Percentiles rank a stretch among this genome's conserved stretches.
Evolutionary conservation across 2,113 vertebrate species (phyloP).

Genomic region (Scatophagus argus): DNA sequence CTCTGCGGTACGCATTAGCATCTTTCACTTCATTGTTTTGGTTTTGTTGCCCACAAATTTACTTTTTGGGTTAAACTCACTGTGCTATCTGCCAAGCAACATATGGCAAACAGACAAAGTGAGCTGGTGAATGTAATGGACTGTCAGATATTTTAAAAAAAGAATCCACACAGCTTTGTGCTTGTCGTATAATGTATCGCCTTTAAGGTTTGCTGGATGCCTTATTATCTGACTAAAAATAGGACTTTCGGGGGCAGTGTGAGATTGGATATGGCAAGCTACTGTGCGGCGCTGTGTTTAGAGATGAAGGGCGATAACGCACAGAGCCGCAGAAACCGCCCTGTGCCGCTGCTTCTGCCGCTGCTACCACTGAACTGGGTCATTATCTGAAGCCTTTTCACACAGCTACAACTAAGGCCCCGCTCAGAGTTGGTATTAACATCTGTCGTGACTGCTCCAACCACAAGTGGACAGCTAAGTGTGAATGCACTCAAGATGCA

Average conservation of each 20-base stretch:
- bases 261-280: conserved; percentile 47
- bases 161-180: background rate
- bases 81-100: too few species aligned
- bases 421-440: too few species aligned
- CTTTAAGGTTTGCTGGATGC: conserved; percentile 7
- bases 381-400: conserved; percentile 28
- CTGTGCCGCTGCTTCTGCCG: conserved; percentile 23
- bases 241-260: conserved; percentile 38
- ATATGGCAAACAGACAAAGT: background rate
- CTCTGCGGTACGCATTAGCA: too few species aligned
- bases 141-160: too few species aligned
- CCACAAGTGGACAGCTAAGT: too few species aligned
- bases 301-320: conserved; percentile 64
- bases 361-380: conserved; percentile 51
- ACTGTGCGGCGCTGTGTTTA: conserved; percentile 40
- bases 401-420: background rate
- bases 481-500: too few species aligned
- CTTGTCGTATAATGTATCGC: background rate
- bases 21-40: background rate
- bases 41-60: background rate
- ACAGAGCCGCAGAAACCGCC: conserved; percentile 36
- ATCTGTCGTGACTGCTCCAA: too few species aligned
- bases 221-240: conserved; percentile 56
- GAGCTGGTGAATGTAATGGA: background rate
- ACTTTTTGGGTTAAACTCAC: too few species aligned